Conservation (phyloP, 1,140 invertebrate genomes). For the Homalodisca vitripennis region DNA sequence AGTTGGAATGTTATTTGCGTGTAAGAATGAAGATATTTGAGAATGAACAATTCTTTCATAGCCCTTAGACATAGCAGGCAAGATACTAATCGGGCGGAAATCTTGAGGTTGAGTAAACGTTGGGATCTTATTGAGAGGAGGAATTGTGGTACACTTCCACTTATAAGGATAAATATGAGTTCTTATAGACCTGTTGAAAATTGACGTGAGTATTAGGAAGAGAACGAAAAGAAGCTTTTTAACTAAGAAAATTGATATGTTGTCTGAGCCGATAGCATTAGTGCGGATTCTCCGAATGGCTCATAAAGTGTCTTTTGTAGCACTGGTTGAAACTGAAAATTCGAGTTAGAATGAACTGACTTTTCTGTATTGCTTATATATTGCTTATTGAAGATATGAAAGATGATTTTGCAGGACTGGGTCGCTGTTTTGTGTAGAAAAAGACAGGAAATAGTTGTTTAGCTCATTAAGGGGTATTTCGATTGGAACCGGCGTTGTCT, state of each 20-base stretch:
- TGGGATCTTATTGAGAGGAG: background rate
- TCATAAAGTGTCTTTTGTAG: background rate
- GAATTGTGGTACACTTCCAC: background rate
- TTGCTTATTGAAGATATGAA: background rate
- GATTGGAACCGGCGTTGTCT: background rate
- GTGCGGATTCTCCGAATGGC: background rate
- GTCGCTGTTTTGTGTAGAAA: background rate
- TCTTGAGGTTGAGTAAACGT: background rate
- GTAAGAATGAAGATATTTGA: background rate
- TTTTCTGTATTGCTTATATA: background rate
- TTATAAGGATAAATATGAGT: background rate
- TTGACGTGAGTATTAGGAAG: background rate
- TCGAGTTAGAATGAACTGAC: background rate
- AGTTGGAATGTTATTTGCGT: background rate
- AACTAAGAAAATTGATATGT: too few species aligned
- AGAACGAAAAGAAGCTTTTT: background rate
- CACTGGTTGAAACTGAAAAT: background rate
- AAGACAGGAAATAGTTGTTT: background rate
- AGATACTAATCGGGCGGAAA: slow-evolving; percentile 2
- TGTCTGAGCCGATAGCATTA: background rate
- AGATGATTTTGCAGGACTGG: background rate
- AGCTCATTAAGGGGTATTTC: background rate
- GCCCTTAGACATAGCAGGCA: too few species aligned
- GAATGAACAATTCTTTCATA: slow-evolving; percentile 10
- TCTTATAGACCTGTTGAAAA: background rate